Conservation (phyloP, 2,888 invertebrate species). For the Keiferia lycopersicella region DNA sequence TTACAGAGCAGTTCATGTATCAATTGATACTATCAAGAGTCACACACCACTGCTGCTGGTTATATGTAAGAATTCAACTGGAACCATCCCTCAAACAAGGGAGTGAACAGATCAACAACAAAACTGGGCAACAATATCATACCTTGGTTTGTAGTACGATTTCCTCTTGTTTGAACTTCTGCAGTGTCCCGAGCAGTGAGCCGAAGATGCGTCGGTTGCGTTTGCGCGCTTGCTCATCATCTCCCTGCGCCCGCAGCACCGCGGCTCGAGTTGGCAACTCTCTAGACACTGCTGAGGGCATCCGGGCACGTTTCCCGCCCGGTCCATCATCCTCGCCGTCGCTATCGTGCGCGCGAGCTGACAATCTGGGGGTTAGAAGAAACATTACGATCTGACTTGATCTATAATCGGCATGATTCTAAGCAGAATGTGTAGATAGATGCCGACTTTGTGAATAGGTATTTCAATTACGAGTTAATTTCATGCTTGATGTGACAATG, state of each 20-base stretch:
- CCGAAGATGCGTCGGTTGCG: conserved; percentile 98
- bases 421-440: background rate
- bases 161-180: conserved; percentile 97
- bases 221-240: conserved; percentile 89
- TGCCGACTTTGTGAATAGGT: background rate
- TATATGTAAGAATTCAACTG: too few relatives aligned
- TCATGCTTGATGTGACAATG: background rate
- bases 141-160: conserved; percentile 91
- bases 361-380: conserved; percentile 50
- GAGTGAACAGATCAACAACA: too few relatives aligned
- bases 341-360: conserved; percentile 70
- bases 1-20: too few relatives aligned
- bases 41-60: too few relatives aligned
- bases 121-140: background rate
- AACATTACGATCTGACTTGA: too few relatives aligned
- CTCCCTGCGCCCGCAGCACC: conserved; percentile 86
- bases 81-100: too few relatives aligned
- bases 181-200: conserved; percentile 95
- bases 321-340: conserved; percentile 75
- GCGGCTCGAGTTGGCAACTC: conserved; percentile 88
- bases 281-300: conserved; percentile 89
- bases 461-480: background rate
- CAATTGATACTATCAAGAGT: too few relatives aligned
- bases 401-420: too few relatives aligned
- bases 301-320: conserved; percentile 56